phyloP scores from a whole-genome alignment of 2,888 invertebrate genomes.

The Keiferia lycopersicella region DNA sequence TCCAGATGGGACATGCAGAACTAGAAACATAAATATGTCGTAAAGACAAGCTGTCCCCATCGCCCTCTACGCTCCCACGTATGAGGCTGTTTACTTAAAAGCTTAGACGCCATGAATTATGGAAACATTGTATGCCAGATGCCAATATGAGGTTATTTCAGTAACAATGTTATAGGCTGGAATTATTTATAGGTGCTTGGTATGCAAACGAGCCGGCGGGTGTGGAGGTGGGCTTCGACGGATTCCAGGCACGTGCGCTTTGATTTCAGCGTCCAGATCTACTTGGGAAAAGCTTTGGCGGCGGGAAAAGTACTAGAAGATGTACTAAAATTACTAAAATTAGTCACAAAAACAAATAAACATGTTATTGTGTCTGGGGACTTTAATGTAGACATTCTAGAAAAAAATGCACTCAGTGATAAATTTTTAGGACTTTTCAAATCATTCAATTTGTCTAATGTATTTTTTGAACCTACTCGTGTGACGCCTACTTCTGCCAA shows the following conservation, averaged over 20 bases:
- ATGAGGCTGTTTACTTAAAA: constrained; percentile 45
- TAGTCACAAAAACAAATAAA: too few relatives aligned
- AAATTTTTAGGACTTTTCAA: too few relatives aligned
- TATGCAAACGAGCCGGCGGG: constrained; percentile 56
- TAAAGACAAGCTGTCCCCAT: constrained; percentile 31
- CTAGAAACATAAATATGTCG: neutral
- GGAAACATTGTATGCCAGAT: constrained; percentile 37
- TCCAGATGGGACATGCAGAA: neutral
- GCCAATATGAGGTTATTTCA: constrained; percentile 26
- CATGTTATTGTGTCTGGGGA: too few relatives aligned
- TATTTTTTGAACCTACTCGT: too few relatives aligned
- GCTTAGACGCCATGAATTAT: constrained; percentile 45
- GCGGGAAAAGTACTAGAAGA: too few relatives aligned
- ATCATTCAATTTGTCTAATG: too few relatives aligned
- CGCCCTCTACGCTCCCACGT: constrained; percentile 39
- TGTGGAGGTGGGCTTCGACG: constrained; percentile 42
- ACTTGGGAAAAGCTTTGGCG: constrained; percentile 51
- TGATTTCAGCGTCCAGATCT: constrained; percentile 62
- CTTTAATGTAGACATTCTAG: too few relatives aligned
- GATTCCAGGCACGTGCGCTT: constrained; percentile 61
- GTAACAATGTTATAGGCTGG: constrained; percentile 27
- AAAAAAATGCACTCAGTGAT: too few relatives aligned
- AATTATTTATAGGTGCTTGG: constrained; percentile 32
- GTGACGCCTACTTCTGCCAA: too few relatives aligned
- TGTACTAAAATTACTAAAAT: too few relatives aligned